Evolutionary conservation across 2,797 vertebrate species (phyloP), one percentile per base, ranked within the genome.

Genomic region (Iguana delicatissima): DNA sequence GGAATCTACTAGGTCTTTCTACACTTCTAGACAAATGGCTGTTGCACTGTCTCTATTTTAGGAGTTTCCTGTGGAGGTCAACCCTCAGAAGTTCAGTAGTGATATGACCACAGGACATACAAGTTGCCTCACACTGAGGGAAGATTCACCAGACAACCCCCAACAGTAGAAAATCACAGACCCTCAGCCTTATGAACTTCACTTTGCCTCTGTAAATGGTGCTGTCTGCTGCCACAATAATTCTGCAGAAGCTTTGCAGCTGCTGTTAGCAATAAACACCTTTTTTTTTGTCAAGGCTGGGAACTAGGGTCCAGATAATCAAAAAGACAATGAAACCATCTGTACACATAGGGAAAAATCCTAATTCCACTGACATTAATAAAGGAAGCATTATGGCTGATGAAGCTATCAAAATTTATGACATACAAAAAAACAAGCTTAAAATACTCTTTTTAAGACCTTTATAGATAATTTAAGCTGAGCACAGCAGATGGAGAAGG

Each of bases 271-370:
- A 42, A 67, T 82, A 87, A 84, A 77, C 26, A 69, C n/a, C 12
- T 22, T 76, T 64, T 82, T 59, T 76, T 82, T 83, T 57, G 67
- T 55, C 52, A 35, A 64, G 14, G 3, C 38, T 82, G 55, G 46
- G 64, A 46, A 62, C 81, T 14, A 6, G 20, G 1, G 18, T 18
- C 38, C 67, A 86, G 22, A 72, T 85, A 38, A 89, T 57, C 16
- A 38, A 57, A 81, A 89, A 89, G 69, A 74, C 64, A 72, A 64
- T 87, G 57, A 77, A 86, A 79, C 26, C 50, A 55, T 86, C 76
- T 38, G 46, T 26, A 69, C 4, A 67, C 22, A 73, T n/a, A 9
- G 29, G 35, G 26, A 32, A 29, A 26, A 72, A 82, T 62, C n/a
- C 74, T 55, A 84, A 77, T 84, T 67, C 55, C 42, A 50, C 18